phyloP scores from a whole-genome alignment of 2,113 vertebrate genomes.

The Apteryx mantelli region DNA sequence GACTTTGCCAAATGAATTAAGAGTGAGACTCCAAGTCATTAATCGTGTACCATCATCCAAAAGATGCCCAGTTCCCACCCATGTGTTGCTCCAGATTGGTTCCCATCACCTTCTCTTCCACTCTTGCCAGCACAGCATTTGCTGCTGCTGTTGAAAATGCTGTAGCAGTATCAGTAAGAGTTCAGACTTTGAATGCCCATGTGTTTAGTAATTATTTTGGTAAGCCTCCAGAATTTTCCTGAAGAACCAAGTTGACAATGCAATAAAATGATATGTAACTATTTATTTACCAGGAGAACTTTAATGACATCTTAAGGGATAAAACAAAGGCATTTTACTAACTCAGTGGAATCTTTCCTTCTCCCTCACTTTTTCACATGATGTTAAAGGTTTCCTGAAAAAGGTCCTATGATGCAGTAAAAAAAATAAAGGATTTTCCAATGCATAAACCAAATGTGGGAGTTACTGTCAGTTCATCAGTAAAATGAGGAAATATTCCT shows the following conservation, averaged over 20 bases:
- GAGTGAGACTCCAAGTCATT: accelerated
- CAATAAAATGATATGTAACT: not conserved
- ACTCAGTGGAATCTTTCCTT: not conserved
- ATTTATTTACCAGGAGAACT: not conserved
- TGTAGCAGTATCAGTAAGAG: not conserved
- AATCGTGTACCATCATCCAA: not conserved
- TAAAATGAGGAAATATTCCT: not conserved
- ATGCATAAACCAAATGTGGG: not conserved
- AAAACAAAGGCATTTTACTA: not conserved
- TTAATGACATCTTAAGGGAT: not conserved
- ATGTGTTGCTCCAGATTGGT: not conserved
- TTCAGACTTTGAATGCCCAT: not conserved
- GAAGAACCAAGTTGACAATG: not conserved
- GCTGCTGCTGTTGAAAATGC: not conserved
- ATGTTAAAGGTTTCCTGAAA: not conserved
- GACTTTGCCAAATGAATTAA: not conserved
- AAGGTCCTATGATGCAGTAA: not conserved
- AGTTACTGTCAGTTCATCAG: not conserved
- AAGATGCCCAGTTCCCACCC: not conserved
- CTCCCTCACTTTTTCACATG: not conserved
- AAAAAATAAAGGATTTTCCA: not conserved
- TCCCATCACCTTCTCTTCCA: not conserved
- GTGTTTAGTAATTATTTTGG: accelerated
- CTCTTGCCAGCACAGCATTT: not conserved
- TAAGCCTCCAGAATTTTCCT: not conserved